These are phyloP conservation scores for Mylabris sibirica DNA, from an alignment of 2,888 invertebrate genomes.

Conservation along the genomic window DNA sequence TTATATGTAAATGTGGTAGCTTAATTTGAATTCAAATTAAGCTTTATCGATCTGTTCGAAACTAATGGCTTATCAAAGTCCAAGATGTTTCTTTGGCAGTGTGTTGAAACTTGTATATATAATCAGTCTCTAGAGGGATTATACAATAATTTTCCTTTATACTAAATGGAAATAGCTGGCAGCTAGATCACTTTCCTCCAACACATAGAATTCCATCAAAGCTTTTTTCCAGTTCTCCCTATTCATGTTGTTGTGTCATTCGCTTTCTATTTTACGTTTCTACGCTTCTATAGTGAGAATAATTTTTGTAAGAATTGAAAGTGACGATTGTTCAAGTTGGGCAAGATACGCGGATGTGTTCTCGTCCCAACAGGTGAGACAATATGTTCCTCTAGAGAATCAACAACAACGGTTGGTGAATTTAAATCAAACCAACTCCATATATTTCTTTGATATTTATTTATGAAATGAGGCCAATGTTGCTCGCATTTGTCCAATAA, in stretches of 20 bases:
- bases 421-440: slow-evolving; percentile 27
- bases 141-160: slow-evolving; percentile 1
- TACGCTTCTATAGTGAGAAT: neutral
- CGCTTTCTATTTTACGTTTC: too few relatives aligned
- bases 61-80: neutral
- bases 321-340: neutral
- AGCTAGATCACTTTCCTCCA: neutral
- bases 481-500: slow-evolving; percentile 43
- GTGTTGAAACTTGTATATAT: neutral
- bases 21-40: slow-evolving; percentile 1
- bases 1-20: neutral
- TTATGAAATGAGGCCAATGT: slow-evolving; percentile 7
- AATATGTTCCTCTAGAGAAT: slow-evolving; percentile 30
- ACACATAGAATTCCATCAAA: neutral
- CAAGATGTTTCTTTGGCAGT: neutral
- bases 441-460: slow-evolving; percentile 22
- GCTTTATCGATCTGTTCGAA: neutral
- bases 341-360: neutral
- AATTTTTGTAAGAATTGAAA: neutral
- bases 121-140: neutral
- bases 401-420: slow-evolving; percentile 29
- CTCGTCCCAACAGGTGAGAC: slow-evolving; percentile 33
- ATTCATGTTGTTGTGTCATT: neutral
- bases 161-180: neutral
- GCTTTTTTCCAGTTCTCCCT: neutral